Base-by-base conservation (phyloP, 2,113 vertebrate species). In the Prunella himalayana region DNA sequence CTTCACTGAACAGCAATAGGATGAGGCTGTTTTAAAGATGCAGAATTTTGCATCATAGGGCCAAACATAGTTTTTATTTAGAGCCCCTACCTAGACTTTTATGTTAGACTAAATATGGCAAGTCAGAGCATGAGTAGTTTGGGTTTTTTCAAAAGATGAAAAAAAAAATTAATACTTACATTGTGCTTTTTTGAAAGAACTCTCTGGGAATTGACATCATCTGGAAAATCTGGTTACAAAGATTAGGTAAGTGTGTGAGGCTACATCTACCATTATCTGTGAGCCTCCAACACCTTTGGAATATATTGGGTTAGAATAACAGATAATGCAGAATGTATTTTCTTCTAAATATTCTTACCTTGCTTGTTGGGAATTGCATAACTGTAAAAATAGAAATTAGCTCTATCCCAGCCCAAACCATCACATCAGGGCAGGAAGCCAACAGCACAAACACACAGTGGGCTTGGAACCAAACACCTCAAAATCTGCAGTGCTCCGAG, bases 401-500 rank as follows among this genome's bases (percentile, higher is more conserved):
- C 17, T 68, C 39, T 51, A 25, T 11, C 17, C 13, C 45, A 60
- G n/a, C 45, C n/a, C 47, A 68, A 76, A 69, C 23, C 68, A 72
- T 44, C 37, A 28, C 27, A 33, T 28, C 65, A 72, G 53, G 33
- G 30, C 66, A 73, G 51, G 33, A 86, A 44, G 39, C 15, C 39
- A 84, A 8, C 28, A 65, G 10, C 45, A 68, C 12, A 65, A 39
- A 60, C 15, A 50, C 11, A 41, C 8, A 51, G 14, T 3, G 8
- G 44, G 42, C 41, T 69, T 80, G 45, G 50, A 76, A 85, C 17
- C 15, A 71, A 65, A 49, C 37, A 45, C 17, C 51, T 76, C 69
- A 35, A 73, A 76, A 60, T 23, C 49, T 35, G 68, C 35, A 80
- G 6, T 30, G 17, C 41, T 69, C 35, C 0, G 0, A 27, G 39